Conservation (phyloP, 2,888 invertebrate species). For the Schizaphis graminum region DNA sequence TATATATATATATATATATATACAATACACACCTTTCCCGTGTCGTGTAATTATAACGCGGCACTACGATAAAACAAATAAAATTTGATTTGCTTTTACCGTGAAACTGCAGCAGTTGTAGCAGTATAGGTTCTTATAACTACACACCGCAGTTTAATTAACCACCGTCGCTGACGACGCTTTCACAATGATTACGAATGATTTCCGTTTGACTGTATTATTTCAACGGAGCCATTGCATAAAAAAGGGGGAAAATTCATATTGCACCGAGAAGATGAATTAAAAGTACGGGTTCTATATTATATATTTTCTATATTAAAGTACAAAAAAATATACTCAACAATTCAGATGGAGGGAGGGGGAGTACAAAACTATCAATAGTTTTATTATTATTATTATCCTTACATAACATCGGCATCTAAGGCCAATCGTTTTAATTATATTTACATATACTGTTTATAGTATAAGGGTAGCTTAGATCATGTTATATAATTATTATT, state of each 20-base stretch:
- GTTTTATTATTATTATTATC: neutral
- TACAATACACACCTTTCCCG: slow-evolving; percentile 34
- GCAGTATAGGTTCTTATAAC: neutral
- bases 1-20: neutral
- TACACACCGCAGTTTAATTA: slow-evolving; percentile 7
- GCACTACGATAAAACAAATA: slow-evolving; percentile 52
- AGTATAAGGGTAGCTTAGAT: no score
- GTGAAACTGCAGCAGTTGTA: slow-evolving; percentile 48
- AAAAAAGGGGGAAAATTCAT: neutral
- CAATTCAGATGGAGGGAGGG: neutral
- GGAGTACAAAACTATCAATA: neutral
- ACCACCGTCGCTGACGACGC: slow-evolving; percentile 18
- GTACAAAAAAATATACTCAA: neutral
- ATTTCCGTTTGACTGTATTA: slow-evolving; percentile 44
- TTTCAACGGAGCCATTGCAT: neutral
- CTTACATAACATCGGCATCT: no score
- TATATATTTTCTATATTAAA: neutral
- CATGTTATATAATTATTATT: no score
- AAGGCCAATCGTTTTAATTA: no score
- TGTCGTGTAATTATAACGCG: slow-evolving; percentile 38
- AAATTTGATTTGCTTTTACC: slow-evolving; percentile 65
- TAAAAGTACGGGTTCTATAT: neutral
- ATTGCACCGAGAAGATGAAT: neutral
- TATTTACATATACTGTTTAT: no score
- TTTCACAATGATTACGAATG: slow-evolving; percentile 55